phyloP scores from a whole-genome alignment of 2,888 invertebrate species.

The Mamestra brassicae region DNA sequence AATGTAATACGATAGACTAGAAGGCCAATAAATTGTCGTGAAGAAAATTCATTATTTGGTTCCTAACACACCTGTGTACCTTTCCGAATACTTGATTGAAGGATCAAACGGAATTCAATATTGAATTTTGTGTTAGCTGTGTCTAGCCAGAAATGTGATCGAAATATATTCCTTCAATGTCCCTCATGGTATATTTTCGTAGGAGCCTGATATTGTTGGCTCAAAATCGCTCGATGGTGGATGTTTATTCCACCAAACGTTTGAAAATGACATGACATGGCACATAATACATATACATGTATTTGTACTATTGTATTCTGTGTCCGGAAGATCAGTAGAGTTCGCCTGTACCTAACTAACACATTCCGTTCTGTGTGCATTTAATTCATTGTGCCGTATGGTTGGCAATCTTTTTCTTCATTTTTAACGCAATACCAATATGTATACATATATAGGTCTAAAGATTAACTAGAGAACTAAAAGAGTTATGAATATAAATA shows the following conservation, averaged over 20 bases:
- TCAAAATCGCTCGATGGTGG: constrained; percentile 24
- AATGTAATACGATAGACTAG: background rate
- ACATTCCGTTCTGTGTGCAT: background rate
- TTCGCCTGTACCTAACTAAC: background rate
- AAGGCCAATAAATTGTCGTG: background rate
- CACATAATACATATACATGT: constrained; percentile 3
- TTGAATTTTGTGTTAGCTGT: constrained; percentile 21
- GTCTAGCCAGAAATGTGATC: background rate
- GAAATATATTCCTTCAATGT: constrained; percentile 22
- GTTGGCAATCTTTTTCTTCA: background rate
- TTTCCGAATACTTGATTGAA: constrained; percentile 31
- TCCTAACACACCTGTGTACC: constrained; percentile 13
- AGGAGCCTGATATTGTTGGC: constrained; percentile 19
- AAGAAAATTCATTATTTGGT: background rate
- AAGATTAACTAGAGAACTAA: too few relatives aligned
- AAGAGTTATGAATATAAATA: too few relatives aligned
- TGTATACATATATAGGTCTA: too few relatives aligned
- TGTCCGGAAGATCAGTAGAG: constrained; percentile 14
- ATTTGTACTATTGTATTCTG: constrained; percentile 10
- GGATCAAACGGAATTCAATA: constrained; percentile 39
- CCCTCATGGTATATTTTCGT: constrained; percentile 4
- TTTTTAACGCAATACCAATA: background rate
- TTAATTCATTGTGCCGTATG: constrained; percentile 2
- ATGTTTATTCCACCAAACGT: constrained; percentile 39
- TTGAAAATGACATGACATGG: constrained; percentile 39